Percentiles rank a stretch among this genome's conserved stretches.
These are phyloP conservation scores for Microtus richardsoni DNA, from an alignment of 2,113 vertebrate genomes.

Conservation along the genomic window DNA sequence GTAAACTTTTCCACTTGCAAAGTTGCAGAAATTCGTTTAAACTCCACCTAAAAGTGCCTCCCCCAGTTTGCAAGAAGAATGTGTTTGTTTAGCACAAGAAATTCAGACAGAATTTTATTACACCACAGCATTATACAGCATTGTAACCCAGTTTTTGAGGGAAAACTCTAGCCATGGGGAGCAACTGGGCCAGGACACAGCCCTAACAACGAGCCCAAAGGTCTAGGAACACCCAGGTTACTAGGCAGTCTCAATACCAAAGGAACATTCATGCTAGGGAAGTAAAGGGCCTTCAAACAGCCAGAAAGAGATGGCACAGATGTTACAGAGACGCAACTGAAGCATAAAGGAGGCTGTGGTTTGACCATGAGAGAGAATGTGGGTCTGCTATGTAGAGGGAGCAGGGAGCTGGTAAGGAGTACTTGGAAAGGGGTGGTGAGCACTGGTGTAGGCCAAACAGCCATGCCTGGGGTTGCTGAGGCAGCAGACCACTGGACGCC, in stretches of 20 bases:
- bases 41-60: not conserved
- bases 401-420: not conserved
- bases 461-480: no score
- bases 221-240: not conserved
- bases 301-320: accelerated
- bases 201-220: not conserved
- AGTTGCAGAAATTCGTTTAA: not conserved
- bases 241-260: not conserved
- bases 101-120: not conserved
- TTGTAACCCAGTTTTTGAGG: not conserved
- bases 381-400: accelerated
- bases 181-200: not conserved
- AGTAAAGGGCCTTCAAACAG: not conserved
- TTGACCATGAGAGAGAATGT: not conserved
- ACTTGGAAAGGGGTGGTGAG: no score
- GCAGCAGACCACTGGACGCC: no score
- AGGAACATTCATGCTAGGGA: not conserved
- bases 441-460: no score
- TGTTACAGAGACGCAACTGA: accelerated
- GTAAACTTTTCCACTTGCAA: not conserved
- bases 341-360: not conserved
- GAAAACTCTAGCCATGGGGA: not conserved
- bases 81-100: not conserved
- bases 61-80: not conserved
- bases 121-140: not conserved